Evolutionary conservation across 1,140 invertebrate genomes (phyloP), one percentile per base, ranked within the genome.

Genomic region (Sesamia nonagrioides): DNA sequence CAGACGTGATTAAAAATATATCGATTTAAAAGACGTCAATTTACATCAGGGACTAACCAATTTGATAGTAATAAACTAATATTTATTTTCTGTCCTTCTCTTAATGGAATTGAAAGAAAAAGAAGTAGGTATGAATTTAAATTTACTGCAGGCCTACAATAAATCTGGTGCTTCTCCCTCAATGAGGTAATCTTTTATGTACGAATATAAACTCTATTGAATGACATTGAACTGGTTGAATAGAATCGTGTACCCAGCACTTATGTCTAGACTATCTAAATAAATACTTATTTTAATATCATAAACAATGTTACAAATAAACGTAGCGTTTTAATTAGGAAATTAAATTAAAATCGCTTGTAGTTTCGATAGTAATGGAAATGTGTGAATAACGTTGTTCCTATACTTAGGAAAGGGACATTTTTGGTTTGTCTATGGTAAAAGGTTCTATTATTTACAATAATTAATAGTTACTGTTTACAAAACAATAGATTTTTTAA

Each of bases 271-370:
- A 86, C 89, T 92, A 92, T 86, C 90, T 90, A 94, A 92, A 94
- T 94, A 94, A 94, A 92, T 94, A 94, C 91, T 94, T 94, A 91
- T 69, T 48, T 85, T 89, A 89, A 93, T 92, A 93, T 92, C 90
- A 90, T 92, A 89, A 88, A 91, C 76, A 90, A 89, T 86, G 85
- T 92, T 92, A 90, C 85, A 90, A 88, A 85, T 88, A 89, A 88
- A 89, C 86, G 86, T 88, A 86, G 76, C 68, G 68, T 87, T 88
- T 82, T 84, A 84, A 88, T 88, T 86, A 89, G 85, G 80, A 88
- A 88, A 88, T 81, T 83, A 84, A 84, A 82, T 83, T 82, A 86
- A 87, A 84, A 82, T 77, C 74, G 33, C 52, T 40, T 79, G 81
- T 78, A 48, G 78, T 82, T 79, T 86, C 82, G 79, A 82, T 86